Evolutionary conservation across 1,140 invertebrate species (phyloP), one percentile per base, ranked within the genome.

Genomic region (Akabosia matsudoensis): DNA sequence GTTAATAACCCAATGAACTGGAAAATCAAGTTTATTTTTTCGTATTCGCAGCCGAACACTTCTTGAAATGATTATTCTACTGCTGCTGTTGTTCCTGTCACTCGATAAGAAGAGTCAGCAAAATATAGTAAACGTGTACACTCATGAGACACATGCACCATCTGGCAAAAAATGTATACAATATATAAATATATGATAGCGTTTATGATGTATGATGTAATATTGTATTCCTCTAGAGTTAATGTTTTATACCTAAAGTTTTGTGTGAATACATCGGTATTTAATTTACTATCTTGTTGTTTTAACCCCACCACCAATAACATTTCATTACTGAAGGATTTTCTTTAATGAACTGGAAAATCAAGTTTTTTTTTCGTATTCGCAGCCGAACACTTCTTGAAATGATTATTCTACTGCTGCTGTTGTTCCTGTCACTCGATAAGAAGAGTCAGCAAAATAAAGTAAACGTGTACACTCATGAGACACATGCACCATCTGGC

Each of bases 1-100:
- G 61, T 67, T 67, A 67, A 67, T 67, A 67, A 67, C 61, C 61
- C 61, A 67, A 30, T 67, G 61, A 67, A 67, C 61, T 67, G 61
- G 61, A 67, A 67, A 67, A 67, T 67, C 61, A 67, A 67, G 61
- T 67, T 67, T 56, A 67, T 4, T 67, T 67, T 67, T 45, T 45
- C 7, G 7, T 45, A 45, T 45, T 18, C 37, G 7, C 37, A n/a
- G n/a, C n/a, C n/a, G n/a, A n/a, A n/a, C 37, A 10, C 37, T 45
- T 45, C 37, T 45, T 14, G 14, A 24, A 10, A 22, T 61, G 7
- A 7, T 22, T 7, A 61, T 61, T 61, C 24, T 61, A 22, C 54
- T 61, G 54, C 24, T 61, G 14, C 24, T 61, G 54, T n/a, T 61
- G 37, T 45, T 45, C 7, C 37, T 45, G 37, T 45, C 37, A 45